Conservation (phyloP, 1,140 invertebrate species). For the Bombus impatiens region DNA sequence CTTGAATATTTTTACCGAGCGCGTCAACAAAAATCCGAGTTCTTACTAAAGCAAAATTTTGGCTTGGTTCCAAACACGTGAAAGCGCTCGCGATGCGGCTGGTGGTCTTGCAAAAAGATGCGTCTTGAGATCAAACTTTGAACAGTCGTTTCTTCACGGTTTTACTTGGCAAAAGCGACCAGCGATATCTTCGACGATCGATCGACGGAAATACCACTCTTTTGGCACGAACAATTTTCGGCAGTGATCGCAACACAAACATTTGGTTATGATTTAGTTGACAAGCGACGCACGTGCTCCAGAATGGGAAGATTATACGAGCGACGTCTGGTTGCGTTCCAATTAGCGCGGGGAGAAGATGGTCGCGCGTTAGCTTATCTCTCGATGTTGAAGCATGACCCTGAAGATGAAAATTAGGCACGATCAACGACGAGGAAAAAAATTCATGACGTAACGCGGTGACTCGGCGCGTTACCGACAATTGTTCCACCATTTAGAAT, state of each 20-base stretch:
- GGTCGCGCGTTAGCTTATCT: background rate
- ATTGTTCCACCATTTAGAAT: background rate
- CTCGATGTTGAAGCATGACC: background rate
- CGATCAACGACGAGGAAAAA: background rate
- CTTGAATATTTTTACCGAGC: background rate
- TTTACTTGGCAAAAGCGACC: background rate
- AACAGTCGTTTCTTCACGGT: background rate
- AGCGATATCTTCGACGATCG: background rate
- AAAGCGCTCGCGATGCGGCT: slow-evolving; percentile 16
- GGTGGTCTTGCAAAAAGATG: background rate
- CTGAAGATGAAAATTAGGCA: slow-evolving; percentile 22
- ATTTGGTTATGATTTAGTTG: slow-evolving; percentile 8
- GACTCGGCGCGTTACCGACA: too few relatives aligned
- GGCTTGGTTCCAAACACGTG: slow-evolving; percentile 68
- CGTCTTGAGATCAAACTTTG: background rate
- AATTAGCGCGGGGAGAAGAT: too few relatives aligned
- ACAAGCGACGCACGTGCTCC: background rate
- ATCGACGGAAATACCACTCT: background rate
- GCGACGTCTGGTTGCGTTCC: background rate
- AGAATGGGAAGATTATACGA: background rate
- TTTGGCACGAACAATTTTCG: background rate
- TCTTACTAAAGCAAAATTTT: slow-evolving; percentile 61
- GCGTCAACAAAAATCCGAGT: slow-evolving; percentile 65
- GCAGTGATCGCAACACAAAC: background rate
- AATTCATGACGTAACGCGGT: slow-evolving; percentile 8